phyloP scores from a whole-genome alignment of 2,113 vertebrate genomes.

The Tapirus terrestris region DNA sequence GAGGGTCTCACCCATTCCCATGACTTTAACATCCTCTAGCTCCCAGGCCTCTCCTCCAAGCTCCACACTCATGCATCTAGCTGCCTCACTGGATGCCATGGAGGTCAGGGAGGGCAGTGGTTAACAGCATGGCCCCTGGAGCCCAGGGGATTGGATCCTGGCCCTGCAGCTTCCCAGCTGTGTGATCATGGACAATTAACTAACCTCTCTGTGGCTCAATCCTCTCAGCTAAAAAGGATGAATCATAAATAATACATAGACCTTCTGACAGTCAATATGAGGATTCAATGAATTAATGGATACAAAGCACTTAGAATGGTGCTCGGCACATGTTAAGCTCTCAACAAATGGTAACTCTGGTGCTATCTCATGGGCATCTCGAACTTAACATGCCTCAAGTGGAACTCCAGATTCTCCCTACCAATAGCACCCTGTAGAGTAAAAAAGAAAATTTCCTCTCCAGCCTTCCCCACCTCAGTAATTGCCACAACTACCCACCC shows the following conservation, averaged over 20 bases:
- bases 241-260: background rate
- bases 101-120: background rate
- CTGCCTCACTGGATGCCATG: background rate
- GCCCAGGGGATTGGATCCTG: background rate
- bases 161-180: background rate
- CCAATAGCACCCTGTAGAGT: no score
- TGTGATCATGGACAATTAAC: background rate
- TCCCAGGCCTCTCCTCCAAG: background rate
- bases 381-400: background rate
- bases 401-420: background rate
- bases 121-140: background rate
- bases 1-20: background rate
- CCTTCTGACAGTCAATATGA: background rate
- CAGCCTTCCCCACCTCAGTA: background rate
- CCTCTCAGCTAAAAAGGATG: background rate
- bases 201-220: background rate
- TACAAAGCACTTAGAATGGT: background rate
- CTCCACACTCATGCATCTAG: background rate
- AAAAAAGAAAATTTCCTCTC: background rate
- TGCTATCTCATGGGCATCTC: background rate
- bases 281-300: background rate
- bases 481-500: background rate
- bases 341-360: background rate
- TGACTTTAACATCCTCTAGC: background rate
- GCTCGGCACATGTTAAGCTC: background rate